Percentiles rank a stretch among this genome's conserved stretches.
These are phyloP conservation scores for Furnarius figulus DNA, from an alignment of 2,113 vertebrate genomes.

Conservation along the genomic window DNA sequence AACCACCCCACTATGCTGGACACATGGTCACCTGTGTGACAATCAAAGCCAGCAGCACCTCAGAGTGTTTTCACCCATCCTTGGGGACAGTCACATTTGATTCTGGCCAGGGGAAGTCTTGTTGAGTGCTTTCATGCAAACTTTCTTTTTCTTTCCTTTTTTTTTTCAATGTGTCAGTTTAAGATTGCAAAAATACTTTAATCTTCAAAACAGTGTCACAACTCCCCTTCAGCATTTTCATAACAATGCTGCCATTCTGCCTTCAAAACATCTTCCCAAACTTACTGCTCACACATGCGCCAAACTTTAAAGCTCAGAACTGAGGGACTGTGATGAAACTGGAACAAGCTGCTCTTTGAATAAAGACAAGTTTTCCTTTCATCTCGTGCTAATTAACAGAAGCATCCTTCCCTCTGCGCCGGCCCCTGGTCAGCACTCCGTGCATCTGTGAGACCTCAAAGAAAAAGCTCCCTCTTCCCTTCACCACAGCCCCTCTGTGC, in stretches of 20 bases:
- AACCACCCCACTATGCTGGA: accelerated
- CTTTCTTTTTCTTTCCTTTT: neutral
- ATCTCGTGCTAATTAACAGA: slow-evolving; percentile 61
- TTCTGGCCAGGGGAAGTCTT: neutral
- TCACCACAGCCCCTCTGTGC: accelerated
- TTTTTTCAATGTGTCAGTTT: slow-evolving; percentile 24
- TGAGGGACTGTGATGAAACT: slow-evolving; percentile 20
- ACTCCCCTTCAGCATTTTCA: slow-evolving; percentile 62
- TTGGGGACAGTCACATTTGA: accelerated
- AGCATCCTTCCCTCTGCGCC: neutral
- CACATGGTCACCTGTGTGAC: neutral
- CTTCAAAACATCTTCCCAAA: slow-evolving; percentile 53
- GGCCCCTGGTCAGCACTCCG: neutral
- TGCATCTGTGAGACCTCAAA: neutral
- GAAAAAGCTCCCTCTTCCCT: neutral
- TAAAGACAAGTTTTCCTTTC: slow-evolving; percentile 49
- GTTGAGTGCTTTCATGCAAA: neutral
- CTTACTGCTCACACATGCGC: slow-evolving; percentile 30
- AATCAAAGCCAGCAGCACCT: neutral
- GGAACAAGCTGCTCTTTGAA: slow-evolving; percentile 46
- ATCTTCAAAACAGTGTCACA: slow-evolving; percentile 57
- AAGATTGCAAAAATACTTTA: slow-evolving; percentile 45
- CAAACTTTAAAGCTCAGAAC: slow-evolving; percentile 38
- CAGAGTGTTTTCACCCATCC: neutral
- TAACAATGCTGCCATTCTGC: slow-evolving; percentile 43